Evolutionary conservation across 2,888 invertebrate species (phyloP), one percentile per base, ranked within the genome.

Genomic region (Pegoplata infirma): DNA sequence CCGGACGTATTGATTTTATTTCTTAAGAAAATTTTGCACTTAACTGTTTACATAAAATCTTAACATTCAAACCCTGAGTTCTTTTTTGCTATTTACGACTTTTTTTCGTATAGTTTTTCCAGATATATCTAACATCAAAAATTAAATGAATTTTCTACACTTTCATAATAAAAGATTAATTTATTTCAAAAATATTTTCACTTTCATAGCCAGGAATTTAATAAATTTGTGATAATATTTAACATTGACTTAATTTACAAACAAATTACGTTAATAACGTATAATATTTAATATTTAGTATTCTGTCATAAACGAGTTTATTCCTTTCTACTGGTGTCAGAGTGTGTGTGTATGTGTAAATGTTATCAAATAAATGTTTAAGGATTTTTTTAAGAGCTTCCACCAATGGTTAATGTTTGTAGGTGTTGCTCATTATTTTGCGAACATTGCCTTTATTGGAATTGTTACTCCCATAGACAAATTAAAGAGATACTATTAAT

Each of bases 361-460:
- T 63, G 21, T 51, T 36, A 0, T 36, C 49, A 63, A 32, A 36
- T 63, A 49, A 63, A 61, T 21, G n/a, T 51, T 49, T 51, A 51
- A 49, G 49, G 36, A n/a, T 36, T 36, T 36, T 21, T 36, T 51
- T 51, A 49, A n/a, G 32, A 7, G 49, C 32, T 12, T 2, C 19
- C 2, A n/a, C 17, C 10, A 36, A 36, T 36, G n/a, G 10, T 36
- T 12, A 36, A 12, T 2, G n/a, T 12, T 10, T n/a, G 63, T 63
- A 63, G 63, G 63, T 49, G 63, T 49, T 21, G 28, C 21, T 47
- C 49, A 63, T 63, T 51, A 63, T 23, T 58, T 19, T n/a, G 14
- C 17, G 32, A 51, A 63, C 23, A 47, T 25, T n/a, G n/a, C n/a
- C n/a, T n/a, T n/a, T n/a, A n/a, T n/a, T n/a, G n/a, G n/a, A 47